Evolutionary conservation across 2,797 vertebrate genomes (phyloP), one percentile per base, ranked within the genome.

Genomic region (Melanitta fusca): DNA sequence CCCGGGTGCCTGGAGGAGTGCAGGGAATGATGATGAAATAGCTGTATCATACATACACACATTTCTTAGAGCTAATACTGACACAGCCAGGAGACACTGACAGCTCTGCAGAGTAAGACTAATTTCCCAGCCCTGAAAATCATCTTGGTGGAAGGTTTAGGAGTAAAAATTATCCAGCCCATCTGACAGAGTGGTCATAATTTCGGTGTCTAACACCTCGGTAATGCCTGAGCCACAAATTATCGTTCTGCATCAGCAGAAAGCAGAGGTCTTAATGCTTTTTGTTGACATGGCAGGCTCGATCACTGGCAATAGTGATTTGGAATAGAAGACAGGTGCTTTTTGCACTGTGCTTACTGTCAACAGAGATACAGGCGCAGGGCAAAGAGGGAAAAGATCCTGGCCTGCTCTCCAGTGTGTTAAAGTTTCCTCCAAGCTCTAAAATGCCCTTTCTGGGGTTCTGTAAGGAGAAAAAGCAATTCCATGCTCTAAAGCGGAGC

Each of bases 21-120:
- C 65, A 75, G 64, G 58, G 87, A 93, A 97, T 43, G 74, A 91
- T 80, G 94, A 94, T 80, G 82, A 89, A 96, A 91, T 41, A 81
- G 80, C 73, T 93, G 0, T 88, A 88, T 85, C 92, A 91, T n/a
- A 84, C 1, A 69, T 3, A 81, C 51, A 60, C 82, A 79, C 89
- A 88, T 94, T 94, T 94, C 77, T 95, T 89, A 81, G 80, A 92
- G 89, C 87, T 66, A 49, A 81, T 17, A 85, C 66, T 69, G 85
- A 86, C 85, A 68, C 88, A 93, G 88, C 91, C 92, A 66, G 73
- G 85, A 93, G 56, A 92, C 60, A 84, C 36, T 89, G 92, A 91
- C 91, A 94, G 88, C 85, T 95, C 80, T 77, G 80, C 78, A 73
- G 89, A 96, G 73, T 61, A 85, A 95, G 94, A 90, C 73, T 94